Percentiles rank a stretch among this genome's conserved stretches.
Evolutionary conservation across 2,113 vertebrate genomes (phyloP).

Genomic region (Phocoena sinus): DNA sequence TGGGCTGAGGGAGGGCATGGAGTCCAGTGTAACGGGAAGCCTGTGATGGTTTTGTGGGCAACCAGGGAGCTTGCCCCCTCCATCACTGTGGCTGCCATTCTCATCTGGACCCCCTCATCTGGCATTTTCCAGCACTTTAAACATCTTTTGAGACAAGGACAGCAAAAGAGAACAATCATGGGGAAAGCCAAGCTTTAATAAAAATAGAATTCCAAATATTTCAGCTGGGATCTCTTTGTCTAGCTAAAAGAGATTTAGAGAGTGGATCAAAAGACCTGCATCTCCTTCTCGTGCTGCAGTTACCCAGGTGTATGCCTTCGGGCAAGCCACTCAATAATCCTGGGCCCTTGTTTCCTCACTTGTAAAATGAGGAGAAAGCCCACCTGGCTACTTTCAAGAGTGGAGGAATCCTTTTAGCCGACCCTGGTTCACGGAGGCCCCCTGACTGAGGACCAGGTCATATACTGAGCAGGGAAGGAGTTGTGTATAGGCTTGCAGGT

Average conservation of each 20-base stretch:
- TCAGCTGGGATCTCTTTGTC: neutral
- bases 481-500: neutral
- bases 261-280: neutral
- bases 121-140: conserved; percentile 16
- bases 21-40: neutral
- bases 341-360: neutral
- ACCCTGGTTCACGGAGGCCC: neutral
- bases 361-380: neutral
- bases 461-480: neutral
- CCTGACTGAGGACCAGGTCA: neutral
- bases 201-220: conserved; percentile 36
- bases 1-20: neutral
- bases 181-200: conserved; percentile 24
- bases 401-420: neutral
- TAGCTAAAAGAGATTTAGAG: conserved; percentile 1
- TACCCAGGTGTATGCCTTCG: neutral
- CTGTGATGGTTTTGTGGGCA: conserved; percentile 25
- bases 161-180: neutral
- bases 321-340: neutral
- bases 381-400: neutral
- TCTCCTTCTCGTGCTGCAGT: neutral
- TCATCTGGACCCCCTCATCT: neutral
- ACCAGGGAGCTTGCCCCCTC: neutral
- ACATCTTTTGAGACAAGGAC: neutral
- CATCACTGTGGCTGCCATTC: neutral